Base-by-base conservation (phyloP, 2,797 vertebrate genomes). In the Paratrypauchen microcephalus region DNA sequence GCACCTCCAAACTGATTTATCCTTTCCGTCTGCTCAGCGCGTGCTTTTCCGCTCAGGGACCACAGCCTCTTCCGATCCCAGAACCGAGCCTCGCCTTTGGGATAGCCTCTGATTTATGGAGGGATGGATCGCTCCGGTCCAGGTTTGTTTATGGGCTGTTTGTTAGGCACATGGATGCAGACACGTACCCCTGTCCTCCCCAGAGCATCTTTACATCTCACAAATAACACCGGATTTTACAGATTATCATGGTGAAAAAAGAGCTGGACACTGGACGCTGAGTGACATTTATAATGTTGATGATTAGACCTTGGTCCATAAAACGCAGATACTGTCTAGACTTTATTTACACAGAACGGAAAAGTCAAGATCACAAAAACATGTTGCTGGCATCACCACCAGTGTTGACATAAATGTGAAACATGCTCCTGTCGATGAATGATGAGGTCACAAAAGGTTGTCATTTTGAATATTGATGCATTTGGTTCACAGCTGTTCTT, bases 41-140 rank as follows among this genome's bases (percentile, higher is more conserved):
- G 93, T 94, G 93, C 86, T 93, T 93, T 94, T 94, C 91, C 92
- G 89, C 92, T 94, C 93, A 93, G 79, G 78, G 81, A 86, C 80
- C 77, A 89, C 86, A 88, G 91, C 83, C 72, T 80, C 80, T 76
- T 87, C 88, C 84, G 80, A 88, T 86, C 83, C 84, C 74, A 65
- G 86, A 83, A 84, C 88, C 83, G 85, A 86, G 86, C 91, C 86
- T 83, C 86, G 87, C 91, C 89, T 90, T 83, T 90, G 90, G 88
- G 92, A 92, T 87, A 89, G 83, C 58, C 1, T 6, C 78, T 93
- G 93, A 94, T 94, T 91, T 84, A 94, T 87, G 91, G 70, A 89
- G 85, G n/a, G 36, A 61, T 4, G 18, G 30, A 60, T 11, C 28
- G 58, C 88, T 84, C 78, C 87, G 75, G 88, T 90, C 91, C 90